These are phyloP conservation scores for Zosterops hypoxanthus DNA, from an alignment of 2,113 vertebrate genomes.

Conservation along the genomic window DNA sequence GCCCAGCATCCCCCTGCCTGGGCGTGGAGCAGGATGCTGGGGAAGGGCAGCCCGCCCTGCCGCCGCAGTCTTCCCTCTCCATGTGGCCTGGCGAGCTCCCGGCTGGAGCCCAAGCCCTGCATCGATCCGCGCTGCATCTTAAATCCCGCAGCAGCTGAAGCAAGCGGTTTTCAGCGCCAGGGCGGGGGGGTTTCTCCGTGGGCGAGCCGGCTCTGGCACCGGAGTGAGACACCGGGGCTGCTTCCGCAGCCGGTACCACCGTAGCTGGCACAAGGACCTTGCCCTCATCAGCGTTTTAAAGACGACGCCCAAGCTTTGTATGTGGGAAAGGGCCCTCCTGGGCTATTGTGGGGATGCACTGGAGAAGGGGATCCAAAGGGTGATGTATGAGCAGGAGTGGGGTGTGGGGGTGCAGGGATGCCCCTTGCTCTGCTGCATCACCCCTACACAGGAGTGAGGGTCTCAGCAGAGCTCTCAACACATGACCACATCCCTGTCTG, in stretches of 20 bases:
- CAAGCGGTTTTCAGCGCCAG: slow-evolving; percentile 26
- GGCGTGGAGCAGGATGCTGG: background rate
- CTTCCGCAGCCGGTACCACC: background rate
- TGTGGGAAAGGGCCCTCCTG: background rate
- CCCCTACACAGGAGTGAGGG: background rate
- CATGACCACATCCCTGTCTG: accelerated
- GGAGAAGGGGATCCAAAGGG: background rate
- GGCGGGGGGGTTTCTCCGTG: background rate
- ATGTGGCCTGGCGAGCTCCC: slow-evolving; percentile 21
- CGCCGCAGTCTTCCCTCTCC: background rate
- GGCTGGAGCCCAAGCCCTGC: slow-evolving; percentile 41
- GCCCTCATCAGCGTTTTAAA: background rate
- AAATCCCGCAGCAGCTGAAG: slow-evolving; percentile 64
- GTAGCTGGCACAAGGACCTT: background rate
- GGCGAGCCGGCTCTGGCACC: background rate
- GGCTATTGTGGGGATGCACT: accelerated
- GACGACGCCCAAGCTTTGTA: accelerated
- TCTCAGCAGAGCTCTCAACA: background rate
- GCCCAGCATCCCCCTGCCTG: background rate
- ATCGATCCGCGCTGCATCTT: slow-evolving; percentile 51
- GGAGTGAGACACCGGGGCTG: background rate
- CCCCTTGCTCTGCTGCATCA: background rate
- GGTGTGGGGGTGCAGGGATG: background rate
- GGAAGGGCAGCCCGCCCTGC: background rate
- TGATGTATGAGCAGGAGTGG: background rate